These are phyloP conservation scores for Reinhardtius hippoglossoides DNA, from an alignment of 2,113 vertebrate genomes.

Conservation along the genomic window DNA sequence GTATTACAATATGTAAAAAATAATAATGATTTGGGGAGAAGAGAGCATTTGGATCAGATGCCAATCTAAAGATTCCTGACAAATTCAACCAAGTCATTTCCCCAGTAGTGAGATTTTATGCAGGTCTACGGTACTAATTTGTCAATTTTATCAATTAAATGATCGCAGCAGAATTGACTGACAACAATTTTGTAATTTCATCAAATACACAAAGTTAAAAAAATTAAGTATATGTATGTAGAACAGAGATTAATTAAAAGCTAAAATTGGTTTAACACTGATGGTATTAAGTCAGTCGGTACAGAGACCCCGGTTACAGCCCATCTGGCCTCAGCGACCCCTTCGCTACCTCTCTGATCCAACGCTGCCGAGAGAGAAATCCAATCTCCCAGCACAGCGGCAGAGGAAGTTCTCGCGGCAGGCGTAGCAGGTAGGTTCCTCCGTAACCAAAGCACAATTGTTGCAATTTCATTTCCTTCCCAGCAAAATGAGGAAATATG, in stretches of 20 bases:
- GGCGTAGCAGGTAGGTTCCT: conserved; percentile 68
- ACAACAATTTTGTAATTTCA: not conserved
- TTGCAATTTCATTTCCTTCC: conserved; percentile 74
- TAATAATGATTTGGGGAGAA: too few relatives aligned
- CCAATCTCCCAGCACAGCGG: conserved; percentile 61
- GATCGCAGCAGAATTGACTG: too few relatives aligned
- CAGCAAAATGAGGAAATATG: conserved; percentile 67
- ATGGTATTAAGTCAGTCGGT: not conserved
- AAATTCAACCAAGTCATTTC: not conserved
- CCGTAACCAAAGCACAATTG: conserved; percentile 72
- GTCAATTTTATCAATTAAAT: not conserved
- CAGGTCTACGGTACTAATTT: too few relatives aligned
- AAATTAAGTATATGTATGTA: not conserved
- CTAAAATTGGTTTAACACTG: too few relatives aligned
- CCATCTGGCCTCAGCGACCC: conserved; percentile 38
- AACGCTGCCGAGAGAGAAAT: conserved; percentile 54
- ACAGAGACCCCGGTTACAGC: conserved; percentile 44
- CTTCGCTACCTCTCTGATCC: conserved; percentile 34
- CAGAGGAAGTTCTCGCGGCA: conserved; percentile 73
- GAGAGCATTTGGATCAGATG: too few relatives aligned
- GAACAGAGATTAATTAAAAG: too few relatives aligned
- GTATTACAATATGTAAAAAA: too few relatives aligned
- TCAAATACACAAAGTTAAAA: not conserved
- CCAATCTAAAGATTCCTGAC: not conserved
- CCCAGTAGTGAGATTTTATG: not conserved